Evolutionary conservation across 2,797 vertebrate genomes (phyloP).

Genomic region (Bovichtus diacanthus): DNA sequence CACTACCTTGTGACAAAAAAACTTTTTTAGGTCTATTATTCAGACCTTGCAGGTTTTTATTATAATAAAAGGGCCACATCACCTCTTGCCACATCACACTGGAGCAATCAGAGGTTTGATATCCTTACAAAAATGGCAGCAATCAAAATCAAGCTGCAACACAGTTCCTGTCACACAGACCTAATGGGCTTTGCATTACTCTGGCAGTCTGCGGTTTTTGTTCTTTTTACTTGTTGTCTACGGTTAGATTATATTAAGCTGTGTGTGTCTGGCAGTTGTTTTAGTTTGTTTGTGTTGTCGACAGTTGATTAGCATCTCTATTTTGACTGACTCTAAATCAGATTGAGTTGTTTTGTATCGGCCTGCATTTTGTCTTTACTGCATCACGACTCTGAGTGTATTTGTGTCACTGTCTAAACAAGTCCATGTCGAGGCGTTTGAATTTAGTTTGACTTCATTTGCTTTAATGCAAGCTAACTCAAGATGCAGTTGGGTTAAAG

Average conservation of each 20-base stretch:
- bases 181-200: conserved; percentile 47
- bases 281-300: conserved; percentile 35
- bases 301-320: conserved; percentile 33
- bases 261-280: conserved; percentile 9
- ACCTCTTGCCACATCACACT: conserved; percentile 7
- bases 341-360: conserved; percentile 31
- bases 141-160: conserved; percentile 62
- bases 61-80: conserved; percentile 6
- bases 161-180: conserved; percentile 45
- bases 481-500: background rate
- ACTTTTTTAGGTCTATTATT: too few species aligned
- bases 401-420: background rate
- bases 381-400: conserved; percentile 7
- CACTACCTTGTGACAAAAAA: background rate
- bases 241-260: conserved; percentile 40
- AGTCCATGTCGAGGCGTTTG: background rate
- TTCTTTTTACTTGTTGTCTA: conserved; percentile 29
- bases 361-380: background rate
- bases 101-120: conserved; percentile 53
- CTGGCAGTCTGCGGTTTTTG: conserved; percentile 48
- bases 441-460: background rate
- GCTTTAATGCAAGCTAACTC: background rate
- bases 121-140: conserved; percentile 39
- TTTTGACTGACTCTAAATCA: conserved; percentile 16
- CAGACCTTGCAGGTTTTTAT: background rate